Evolutionary conservation across 2,888 invertebrate species (phyloP), one percentile per base, ranked within the genome.

Genomic region (Hypomecis atomaria): DNA sequence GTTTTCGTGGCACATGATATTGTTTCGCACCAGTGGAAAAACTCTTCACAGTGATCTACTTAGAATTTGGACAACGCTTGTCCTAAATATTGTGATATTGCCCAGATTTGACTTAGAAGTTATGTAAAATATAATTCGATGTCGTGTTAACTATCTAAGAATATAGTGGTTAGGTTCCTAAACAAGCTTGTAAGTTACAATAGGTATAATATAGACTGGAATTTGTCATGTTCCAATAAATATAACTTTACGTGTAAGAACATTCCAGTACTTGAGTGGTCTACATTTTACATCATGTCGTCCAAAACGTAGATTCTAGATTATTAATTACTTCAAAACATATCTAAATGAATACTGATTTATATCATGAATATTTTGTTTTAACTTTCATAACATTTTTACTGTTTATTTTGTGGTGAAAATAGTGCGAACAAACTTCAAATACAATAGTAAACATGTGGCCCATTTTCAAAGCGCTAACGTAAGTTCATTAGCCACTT

Each of bases 51-150:
- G 64, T 71, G 65, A 61, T 74, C 23, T n/a, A n/a, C n/a, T 74
- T 69, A 58, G 58, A 67, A 68, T 76, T 71, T 66, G 89, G 89
- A 81, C 85, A 71, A 59, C 64, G 69, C 62, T 68, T 75, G 85
- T 88, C 86, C 87, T 78, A 79, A 83, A 86, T 86, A 89, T 62
- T 92, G 92, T 92, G 92, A 92, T 92, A 92, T 90, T 90, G 86
- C 86, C 85, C 88, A 88, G 88, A 84, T 80, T 86, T 81, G 83
- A 77, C 70, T 84, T 85, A 82, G 81, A 77, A 78, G 71, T 67
- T 62, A 73, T 86, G 84, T 89, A 88, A 85, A 84, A 87, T 86
- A 86, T 82, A 78, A 84, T 81, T 90, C 78, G 87, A 90, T 91
- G 90, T 90, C 82, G 87, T 90, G 84, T 86, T 87, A 81, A 82